A percentile compares a stretch with the other conserved stretches of the same genome.
Evolutionary conservation across 2,888 invertebrate species (phyloP).

Genomic region (Microchrysa polita): DNA sequence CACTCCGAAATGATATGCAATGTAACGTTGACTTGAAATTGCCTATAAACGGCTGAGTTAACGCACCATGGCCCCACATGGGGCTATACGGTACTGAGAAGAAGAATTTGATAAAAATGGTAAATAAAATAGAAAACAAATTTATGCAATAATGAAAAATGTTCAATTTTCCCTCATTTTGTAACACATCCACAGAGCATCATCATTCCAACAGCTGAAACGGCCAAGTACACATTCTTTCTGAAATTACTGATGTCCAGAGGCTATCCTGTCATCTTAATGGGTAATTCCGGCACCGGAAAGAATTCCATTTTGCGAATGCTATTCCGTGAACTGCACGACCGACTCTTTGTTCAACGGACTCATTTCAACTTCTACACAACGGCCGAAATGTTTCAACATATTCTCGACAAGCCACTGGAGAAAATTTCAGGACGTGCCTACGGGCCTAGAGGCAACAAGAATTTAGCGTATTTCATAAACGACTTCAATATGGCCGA

Average conservation of each 20-base stretch:
- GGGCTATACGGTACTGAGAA: too few relatives aligned
- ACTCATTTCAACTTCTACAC: slow-evolving; percentile 87
- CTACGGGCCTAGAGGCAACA: slow-evolving; percentile 91
- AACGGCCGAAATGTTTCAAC: slow-evolving; percentile 89
- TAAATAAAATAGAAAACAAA: too few relatives aligned
- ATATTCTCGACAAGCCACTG: slow-evolving; percentile 87
- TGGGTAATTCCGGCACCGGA: slow-evolving; percentile 90
- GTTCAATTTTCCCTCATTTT: slow-evolving; percentile 46
- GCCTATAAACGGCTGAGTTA: too few relatives aligned
- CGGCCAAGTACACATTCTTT: slow-evolving; percentile 86
- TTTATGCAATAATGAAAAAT: too few relatives aligned
- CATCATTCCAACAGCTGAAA: slow-evolving; percentile 90
- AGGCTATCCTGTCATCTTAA: slow-evolving; percentile 87
- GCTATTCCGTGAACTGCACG: slow-evolving; percentile 63
- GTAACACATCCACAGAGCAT: slow-evolving; percentile 70
- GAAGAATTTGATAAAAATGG: too few relatives aligned
- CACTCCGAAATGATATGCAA: too few relatives aligned
- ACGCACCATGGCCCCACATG: too few relatives aligned
- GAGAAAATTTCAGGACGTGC: slow-evolving; percentile 96
- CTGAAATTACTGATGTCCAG: slow-evolving; percentile 83
- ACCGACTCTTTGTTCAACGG: slow-evolving; percentile 56
- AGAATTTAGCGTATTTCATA: slow-evolving; percentile 90
- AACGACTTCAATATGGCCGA: slow-evolving; percentile 99
- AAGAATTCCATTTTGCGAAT: slow-evolving; percentile 91
- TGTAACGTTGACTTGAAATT: too few relatives aligned